Conservation (phyloP, 1,140 invertebrate species). For the Anoplolepis gracilipes region DNA sequence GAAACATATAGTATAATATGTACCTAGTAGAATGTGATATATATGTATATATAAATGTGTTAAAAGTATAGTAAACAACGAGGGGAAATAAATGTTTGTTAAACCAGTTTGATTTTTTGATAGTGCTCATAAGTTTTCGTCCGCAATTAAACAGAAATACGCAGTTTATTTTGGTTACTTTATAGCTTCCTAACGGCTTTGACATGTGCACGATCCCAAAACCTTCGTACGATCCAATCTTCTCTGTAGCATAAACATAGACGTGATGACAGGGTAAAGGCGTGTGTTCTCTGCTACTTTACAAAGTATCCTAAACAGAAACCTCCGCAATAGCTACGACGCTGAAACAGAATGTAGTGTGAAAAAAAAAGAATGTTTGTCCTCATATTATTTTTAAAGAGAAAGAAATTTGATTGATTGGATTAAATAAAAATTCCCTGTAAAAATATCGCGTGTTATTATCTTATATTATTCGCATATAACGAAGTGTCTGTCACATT, state of each 20-base stretch:
- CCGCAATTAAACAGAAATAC: not conserved
- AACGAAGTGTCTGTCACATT: not conserved
- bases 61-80: not conserved
- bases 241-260: slow-evolving; percentile 12
- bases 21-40: not conserved
- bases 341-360: not conserved
- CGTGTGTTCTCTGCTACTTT: not conserved
- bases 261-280: slow-evolving; percentile 17
- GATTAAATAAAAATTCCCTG: not conserved
- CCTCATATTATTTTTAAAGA: not conserved
- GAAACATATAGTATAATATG: not conserved
- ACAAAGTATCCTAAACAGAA: slow-evolving; percentile 13
- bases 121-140: not conserved
- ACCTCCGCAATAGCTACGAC: not conserved
- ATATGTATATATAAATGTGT: not conserved
- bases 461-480: not conserved
- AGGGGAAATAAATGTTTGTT: not conserved
- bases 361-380: not conserved
- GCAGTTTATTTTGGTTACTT: slow-evolving; percentile 36
- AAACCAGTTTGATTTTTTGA: not conserved
- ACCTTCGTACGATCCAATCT: slow-evolving; percentile 4
- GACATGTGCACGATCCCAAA: not conserved
- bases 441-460: not conserved
- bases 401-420: not conserved
- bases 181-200: slow-evolving; percentile 8